Base-by-base conservation (phyloP, 2,113 vertebrate species). In the Lontra canadensis region DNA sequence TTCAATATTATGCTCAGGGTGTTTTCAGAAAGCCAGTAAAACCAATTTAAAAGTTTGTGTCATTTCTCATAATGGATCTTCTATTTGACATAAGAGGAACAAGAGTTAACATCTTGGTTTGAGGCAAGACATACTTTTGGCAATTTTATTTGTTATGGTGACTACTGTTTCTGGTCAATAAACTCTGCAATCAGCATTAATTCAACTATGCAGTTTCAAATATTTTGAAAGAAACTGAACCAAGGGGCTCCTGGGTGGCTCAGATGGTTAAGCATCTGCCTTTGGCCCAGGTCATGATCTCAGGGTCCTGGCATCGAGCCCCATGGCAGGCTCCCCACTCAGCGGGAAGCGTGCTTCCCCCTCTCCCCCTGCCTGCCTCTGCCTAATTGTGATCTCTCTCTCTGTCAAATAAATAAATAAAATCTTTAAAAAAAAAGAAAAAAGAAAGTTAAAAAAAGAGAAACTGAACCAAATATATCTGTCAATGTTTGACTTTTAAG, bases 11-110 rank as follows among this genome's bases (percentile, higher is more conserved):
- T 31, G 6, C 71, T 65, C 29, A 17, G 52, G 94, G 8, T 76
- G 9, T 83, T 94, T 91, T 65, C 42, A 95, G 63, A 76, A 88
- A 93, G 18, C 52, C 71, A 15, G 52, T 87, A 90, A 96, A 93
- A 34, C n/a, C 52, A 63, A 34, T 83, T 71, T 90, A 69, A 71
- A 97, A 82, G 49, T 76, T 55, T 44, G 18, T 76, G 57, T 55
- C 61, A 79, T 92, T 95, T 87, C 29, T 59, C 18, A 18, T 49
- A 20, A 26, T 85, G 55, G 47, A 73, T 85, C 31, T 73, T 91
- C 52, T 93, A 83, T 90, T 79, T 88, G 76, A 25, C 23, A 3
- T 74, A 73, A 95, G 47, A 81, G 17, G 57, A 90, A 65, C 26
- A 67, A 65, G 78, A 95, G 18, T 87, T 78, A 93, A 61, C 59